Base-by-base conservation (phyloP, 2,797 vertebrate genomes). In the Tokudaia tokunoshimensis region DNA sequence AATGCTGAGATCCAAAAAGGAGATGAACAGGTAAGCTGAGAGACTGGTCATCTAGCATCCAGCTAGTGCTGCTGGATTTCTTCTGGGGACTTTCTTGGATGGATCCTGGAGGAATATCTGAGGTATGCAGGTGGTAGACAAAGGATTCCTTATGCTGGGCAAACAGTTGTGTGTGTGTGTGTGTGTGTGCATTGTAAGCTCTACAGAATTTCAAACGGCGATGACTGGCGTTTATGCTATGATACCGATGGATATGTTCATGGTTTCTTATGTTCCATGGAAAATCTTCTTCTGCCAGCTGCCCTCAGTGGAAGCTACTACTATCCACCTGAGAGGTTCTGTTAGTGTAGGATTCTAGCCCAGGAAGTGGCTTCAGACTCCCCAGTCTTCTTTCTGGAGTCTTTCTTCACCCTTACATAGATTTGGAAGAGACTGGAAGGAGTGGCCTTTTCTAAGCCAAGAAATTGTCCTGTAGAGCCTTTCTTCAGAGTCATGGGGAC, bases 371-470 rank as follows among this genome's bases (percentile, higher is more conserved):
- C 24, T 82, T 70, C 44, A 41, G 44, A 52, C 24, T n/a, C 65
- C 72, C 47, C 3, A 7, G 9, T 22, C 57, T 76, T 74, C 78
- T 88, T 61, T 74, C 15, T 61, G 14, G 11, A 55, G 22, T 91
- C 19, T 90, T 88, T 82, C 70, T 89, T 90, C 94, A 72, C 19
- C 85, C 82, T 92, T 34, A 17, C 2, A 15, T 24, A 84, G 72
- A 89, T 92, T 12, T 76, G 55, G 65, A 89, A 92, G 55, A 80
- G 65, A 14, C 61, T 80, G 34, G 44, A n/a, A 88, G 50, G 29
- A 88, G 55, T 37, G 55, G 41, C 14, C 7, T 91, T 92, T 96
- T 80, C 91, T 61, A 72, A 95, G 79, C 85, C 97, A 94, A 94
- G 89, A 95, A 97, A 52, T 85, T 91, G 70, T 87, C 78, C 82